phyloP scores from a whole-genome alignment of 2,888 invertebrate genomes.

The Acrobasis consociella region DNA sequence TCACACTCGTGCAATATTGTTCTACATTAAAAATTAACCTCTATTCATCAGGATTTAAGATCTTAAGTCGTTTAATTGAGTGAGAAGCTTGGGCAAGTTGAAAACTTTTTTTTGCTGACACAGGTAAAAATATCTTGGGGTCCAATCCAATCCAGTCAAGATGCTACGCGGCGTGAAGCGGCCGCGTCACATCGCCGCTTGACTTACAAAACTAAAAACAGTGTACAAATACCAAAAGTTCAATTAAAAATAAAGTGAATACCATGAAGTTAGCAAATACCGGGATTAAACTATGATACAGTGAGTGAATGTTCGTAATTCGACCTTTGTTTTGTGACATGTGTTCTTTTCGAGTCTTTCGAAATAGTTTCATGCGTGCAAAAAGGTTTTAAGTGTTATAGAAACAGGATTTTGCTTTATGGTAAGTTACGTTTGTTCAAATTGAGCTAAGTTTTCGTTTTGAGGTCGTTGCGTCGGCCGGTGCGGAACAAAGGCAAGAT shows the following conservation, averaged over 20 bases:
- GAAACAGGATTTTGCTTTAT: conserved; percentile 63
- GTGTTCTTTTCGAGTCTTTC: conserved; percentile 44
- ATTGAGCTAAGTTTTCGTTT: conserved; percentile 21
- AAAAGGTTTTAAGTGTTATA: conserved; percentile 51
- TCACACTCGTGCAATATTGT: conserved; percentile 60
- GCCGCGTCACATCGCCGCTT: conserved; percentile 43
- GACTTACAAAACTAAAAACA: conserved; percentile 32
- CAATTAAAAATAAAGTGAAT: neutral
- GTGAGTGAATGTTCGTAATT: conserved; percentile 9
- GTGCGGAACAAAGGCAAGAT: conserved; percentile 55
- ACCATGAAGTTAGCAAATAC: neutral
- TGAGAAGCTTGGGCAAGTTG: conserved; percentile 48
- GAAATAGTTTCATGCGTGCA: conserved; percentile 53
- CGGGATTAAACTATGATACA: neutral
- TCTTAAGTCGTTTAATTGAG: conserved; percentile 31
- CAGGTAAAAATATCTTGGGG: conserved; percentile 78
- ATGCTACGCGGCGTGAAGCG: conserved; percentile 55
- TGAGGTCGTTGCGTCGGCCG: conserved; percentile 25
- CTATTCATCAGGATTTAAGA: accelerated
- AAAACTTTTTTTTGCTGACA: conserved; percentile 68
- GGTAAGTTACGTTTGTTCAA: conserved; percentile 48
- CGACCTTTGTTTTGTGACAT: conserved; percentile 36
- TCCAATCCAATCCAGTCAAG: conserved; percentile 64
- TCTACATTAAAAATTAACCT: conserved; percentile 32
- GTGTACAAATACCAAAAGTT: conserved; percentile 12